A percentile compares a stretch with the other conserved stretches of the same genome.
Evolutionary conservation across 2,113 vertebrate species (phyloP).

Genomic region (Microcebus tavaratra): DNA sequence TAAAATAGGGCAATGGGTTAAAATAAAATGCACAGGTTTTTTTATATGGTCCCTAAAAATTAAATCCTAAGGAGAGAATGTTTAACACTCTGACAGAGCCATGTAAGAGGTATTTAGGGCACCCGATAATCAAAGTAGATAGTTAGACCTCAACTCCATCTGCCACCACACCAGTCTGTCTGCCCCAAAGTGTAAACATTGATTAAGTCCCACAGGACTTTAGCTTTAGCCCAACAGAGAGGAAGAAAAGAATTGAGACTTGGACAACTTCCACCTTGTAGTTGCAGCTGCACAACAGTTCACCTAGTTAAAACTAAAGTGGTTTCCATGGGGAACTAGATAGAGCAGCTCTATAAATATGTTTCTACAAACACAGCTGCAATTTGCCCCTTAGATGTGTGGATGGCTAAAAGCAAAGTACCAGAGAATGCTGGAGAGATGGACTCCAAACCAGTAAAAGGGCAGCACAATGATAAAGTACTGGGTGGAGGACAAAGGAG

Average conservation of each 20-base stretch:
- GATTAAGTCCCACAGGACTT: background rate
- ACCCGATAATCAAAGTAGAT: background rate
- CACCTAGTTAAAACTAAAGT: slow-evolving; percentile 29
- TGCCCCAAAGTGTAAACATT: background rate
- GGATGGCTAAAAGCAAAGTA: background rate
- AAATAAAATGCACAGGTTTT: background rate
- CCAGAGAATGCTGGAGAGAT: background rate
- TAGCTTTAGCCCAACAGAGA: background rate
- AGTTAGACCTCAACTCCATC: background rate
- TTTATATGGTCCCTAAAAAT: background rate
- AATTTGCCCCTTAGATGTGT: background rate
- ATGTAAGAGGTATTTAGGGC: background rate
- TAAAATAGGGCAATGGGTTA: background rate
- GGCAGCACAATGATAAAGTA: background rate
- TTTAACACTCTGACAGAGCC: background rate
- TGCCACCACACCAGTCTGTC: background rate
- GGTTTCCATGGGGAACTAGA: slow-evolving; percentile 37
- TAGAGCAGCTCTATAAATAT: background rate
- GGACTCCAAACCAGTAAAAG: background rate
- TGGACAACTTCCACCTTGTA: background rate
- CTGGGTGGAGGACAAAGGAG: background rate
- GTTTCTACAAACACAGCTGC: background rate
- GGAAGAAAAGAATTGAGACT: background rate
- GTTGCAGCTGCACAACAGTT: slow-evolving; percentile 1
- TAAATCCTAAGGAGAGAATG: background rate